Evolutionary conservation across 2,113 vertebrate species (phyloP), one percentile per base, ranked within the genome.

Genomic region (Cryptomyrus ogoouensis): DNA sequence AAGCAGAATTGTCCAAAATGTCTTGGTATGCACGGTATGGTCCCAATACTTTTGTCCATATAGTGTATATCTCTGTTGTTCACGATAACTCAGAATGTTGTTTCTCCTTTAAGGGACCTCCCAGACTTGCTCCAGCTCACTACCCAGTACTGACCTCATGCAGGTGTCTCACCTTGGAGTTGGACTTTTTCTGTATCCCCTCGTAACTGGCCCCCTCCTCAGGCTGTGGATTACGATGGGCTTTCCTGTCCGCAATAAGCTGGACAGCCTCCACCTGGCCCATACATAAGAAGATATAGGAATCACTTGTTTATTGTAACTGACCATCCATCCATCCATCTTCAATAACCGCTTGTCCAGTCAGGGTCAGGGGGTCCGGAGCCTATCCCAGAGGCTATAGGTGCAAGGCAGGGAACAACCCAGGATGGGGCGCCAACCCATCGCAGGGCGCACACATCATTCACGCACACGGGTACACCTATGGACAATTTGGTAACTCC

Each of bases 171-270:
- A 99, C 98, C 97, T 97, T 94, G 90, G 98, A 95, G 21, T 98
- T 98, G 91, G 97, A 97, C 92, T 98, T 99, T 94, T 96, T 99
- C 95, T 98, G 98, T 92, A 99, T 99, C 46, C 97, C 97, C 95
- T 99, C 98, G 6, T 99, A 99, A 2, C 96, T 98, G 2, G 97
- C 98, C 21, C 98, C 98, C 93, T 99, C 97, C 91, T 98, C 94
- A 35, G 96, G 85, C 92, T 99, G 98, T 88, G 96, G 95, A 89
- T 97, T 91, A 2, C 96, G 95, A 89, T 97, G 96, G 5, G 98
- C 98, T 90, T 97, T 97, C 1, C 97, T 97, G 62, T 99, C 97
- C 31, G 98, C 98, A 66, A 99, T 97, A 87, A 99, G 96, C 93
- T 98, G 97, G 42, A 99, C 98, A 10, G 98, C 96, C 94, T 99